Percentiles rank a stretch among this genome's conserved stretches.
These are phyloP conservation scores for Hydra vulgaris DNA, from an alignment of 30 jellyfish, hydroid and myxozoan genomes.

Conservation along the genomic window DNA sequence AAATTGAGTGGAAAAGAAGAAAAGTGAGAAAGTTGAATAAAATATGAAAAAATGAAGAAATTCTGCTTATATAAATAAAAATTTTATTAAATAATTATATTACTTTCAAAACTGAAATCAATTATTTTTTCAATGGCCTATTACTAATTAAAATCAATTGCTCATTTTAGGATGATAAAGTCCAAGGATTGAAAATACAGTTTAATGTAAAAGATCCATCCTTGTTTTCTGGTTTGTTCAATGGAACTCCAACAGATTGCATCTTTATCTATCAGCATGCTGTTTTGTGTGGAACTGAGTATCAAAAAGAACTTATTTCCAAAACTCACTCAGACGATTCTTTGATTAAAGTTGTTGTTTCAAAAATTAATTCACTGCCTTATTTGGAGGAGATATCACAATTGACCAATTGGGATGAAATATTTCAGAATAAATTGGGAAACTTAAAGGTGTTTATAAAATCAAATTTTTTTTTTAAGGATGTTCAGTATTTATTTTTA, in stretches of 20 bases:
- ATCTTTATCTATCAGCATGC: slow-evolving; percentile 3
- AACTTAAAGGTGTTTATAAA: slow-evolving; percentile 29
- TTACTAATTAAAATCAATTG: too few species aligned
- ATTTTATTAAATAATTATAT: too few species aligned
- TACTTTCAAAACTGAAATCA: too few species aligned
- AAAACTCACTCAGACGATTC: background rate
- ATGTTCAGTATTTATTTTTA: slow-evolving; percentile 22
- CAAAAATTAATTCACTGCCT: slow-evolving; percentile 49
- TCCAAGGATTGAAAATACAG: slow-evolving; percentile 1
- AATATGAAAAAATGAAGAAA: too few species aligned
- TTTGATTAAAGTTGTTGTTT: slow-evolving; percentile 11
- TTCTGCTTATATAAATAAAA: background rate
- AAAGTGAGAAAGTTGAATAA: background rate
- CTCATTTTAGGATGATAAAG: background rate
- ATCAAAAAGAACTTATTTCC: background rate
- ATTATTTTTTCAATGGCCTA: too few species aligned
- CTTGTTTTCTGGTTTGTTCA: background rate
- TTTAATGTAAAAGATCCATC: background rate
- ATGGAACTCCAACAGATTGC: background rate
- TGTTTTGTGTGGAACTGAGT: slow-evolving; percentile 14
- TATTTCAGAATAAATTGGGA: slow-evolving; percentile 52
- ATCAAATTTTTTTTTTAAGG: slow-evolving; percentile 7
- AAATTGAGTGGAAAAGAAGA: too few species aligned
- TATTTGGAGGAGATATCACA: slow-evolving; percentile 40
- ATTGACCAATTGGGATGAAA: slow-evolving; percentile 57